phyloP scores from a whole-genome alignment of 1,140 invertebrate species.

The Drosophila dunni region DNA sequence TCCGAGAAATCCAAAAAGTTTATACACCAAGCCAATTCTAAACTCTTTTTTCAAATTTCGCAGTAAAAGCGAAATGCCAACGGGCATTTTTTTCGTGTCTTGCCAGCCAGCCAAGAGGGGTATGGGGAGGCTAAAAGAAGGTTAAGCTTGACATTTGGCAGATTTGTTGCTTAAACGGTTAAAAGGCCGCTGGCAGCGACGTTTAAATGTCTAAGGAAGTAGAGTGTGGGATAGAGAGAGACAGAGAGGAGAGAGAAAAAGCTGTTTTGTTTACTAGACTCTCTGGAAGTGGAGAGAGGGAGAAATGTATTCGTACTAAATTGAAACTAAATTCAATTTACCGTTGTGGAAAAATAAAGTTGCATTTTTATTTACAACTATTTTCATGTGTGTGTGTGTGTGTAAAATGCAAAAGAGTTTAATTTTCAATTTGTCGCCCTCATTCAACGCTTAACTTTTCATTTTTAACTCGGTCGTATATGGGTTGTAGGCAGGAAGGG shows the following conservation, averaged over 20 bases:
- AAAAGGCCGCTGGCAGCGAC: conserved; percentile 34
- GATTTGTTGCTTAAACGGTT: conserved; percentile 64
- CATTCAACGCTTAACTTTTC: conserved; percentile 81
- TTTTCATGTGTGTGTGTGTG: conserved; percentile 42
- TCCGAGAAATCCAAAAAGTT: conserved; percentile 64
- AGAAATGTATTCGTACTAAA: conserved; percentile 40
- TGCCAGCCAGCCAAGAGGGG: background rate
- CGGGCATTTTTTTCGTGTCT: conserved; percentile 5
- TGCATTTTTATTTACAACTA: conserved; percentile 80
- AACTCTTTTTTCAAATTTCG: conserved; percentile 56
- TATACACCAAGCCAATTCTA: conserved; percentile 53
- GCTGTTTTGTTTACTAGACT: no score
- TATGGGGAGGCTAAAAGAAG: conserved; percentile 1
- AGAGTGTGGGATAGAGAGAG: background rate
- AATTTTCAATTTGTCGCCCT: conserved; percentile 83
- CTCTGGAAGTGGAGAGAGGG: no score
- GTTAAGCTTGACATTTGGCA: conserved; percentile 39
- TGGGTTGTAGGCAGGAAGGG: background rate
- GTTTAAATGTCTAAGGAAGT: conserved; percentile 22
- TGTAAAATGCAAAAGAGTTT: conserved; percentile 80
- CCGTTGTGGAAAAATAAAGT: conserved; percentile 53
- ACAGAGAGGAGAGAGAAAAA: background rate
- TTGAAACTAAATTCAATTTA: conserved; percentile 76
- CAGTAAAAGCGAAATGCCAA: conserved; percentile 3
- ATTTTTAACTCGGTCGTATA: conserved; percentile 44